Conservation (phyloP, 2,888 invertebrate species). For the Ectemnius cavifrons region DNA sequence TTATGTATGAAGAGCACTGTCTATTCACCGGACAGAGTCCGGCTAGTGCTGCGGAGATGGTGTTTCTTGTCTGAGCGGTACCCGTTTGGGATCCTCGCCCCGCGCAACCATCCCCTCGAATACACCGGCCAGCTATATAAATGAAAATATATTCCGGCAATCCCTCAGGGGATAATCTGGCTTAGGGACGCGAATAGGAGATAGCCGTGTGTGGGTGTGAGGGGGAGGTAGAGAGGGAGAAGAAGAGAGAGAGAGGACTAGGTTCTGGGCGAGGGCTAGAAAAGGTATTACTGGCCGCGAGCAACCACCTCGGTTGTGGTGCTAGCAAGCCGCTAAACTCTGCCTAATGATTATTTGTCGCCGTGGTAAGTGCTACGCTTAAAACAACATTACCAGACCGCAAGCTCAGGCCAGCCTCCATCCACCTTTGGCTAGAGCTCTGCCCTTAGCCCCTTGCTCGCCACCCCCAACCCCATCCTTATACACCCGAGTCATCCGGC, state of each 20-base stretch:
- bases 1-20: no score
- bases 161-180: constrained; percentile 72
- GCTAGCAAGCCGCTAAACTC: constrained; percentile 68
- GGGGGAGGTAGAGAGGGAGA: constrained; percentile 35
- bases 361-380: constrained; percentile 72
- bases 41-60: not conserved
- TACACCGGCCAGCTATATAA: constrained; percentile 47
- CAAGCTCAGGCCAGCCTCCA: constrained; percentile 65
- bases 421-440: constrained; percentile 59
- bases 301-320: constrained; percentile 55
- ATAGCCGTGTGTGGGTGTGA: constrained; percentile 57
- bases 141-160: constrained; percentile 70
- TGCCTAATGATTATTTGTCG: constrained; percentile 74
- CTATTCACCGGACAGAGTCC: no score
- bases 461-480: constrained; percentile 11
- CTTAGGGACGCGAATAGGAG: constrained; percentile 62
- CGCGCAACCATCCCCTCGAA: constrained; percentile 38
- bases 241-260: no score
- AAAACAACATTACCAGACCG: constrained; percentile 73
- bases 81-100: constrained; percentile 42
- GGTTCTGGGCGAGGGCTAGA: constrained; percentile 44
- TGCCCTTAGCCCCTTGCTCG: constrained; percentile 29
- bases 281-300: constrained; percentile 62
- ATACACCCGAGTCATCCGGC: constrained; percentile 3
- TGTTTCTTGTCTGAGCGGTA: constrained; percentile 55